Evolutionary conservation across 2,113 vertebrate species (phyloP), one percentile per base, ranked within the genome.

Genomic region (Spheniscus mendiculus): DNA sequence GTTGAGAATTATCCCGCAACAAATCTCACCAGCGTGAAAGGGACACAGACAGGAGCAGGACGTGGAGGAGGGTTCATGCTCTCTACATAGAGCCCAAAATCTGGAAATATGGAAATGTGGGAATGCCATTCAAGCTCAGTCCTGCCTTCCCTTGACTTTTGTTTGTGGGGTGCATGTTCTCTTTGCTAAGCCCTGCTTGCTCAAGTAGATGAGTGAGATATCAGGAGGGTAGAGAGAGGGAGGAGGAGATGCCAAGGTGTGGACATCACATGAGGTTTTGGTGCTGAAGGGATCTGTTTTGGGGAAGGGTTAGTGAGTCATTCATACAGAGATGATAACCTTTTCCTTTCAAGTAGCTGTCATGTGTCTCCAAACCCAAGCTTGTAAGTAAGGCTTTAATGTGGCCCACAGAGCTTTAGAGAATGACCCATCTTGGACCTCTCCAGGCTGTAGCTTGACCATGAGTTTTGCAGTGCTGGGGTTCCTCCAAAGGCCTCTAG

Each of bases 1-100:
- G 58, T 97, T 98, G 97, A 92, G 97, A 98, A 98, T 98, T 92
- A 98, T 98, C 97, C 97, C 29, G 95, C 97, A 94, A 97, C 98
- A 98, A 98, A 98, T 98, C 98, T 98, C 94, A 15, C 34, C 58
- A 7, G 81, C 21, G 3, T 91, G 94, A 98, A 98, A 97, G 94
- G 81, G 82, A 49, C 78, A 13, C 2, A 13, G 86, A 87, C 45
- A 17, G 87, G 67, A 97, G 94, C 93, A 93, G 95, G 89, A 82
- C 10, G 1, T 40, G 94, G 74, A 95, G 92, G 86, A 96, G 88
- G 91, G 84, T 67, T 97, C 84, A 34, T 1, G 47, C 82, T 97
- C 79, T 80, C 55, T 5, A 22, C 84, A 76, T 3, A 89, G 96
- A 97, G 90, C 93, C 90, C 88, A 65, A 94, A 96, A 97, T 91